Evolutionary conservation across 2,888 invertebrate species (phyloP).

Genomic region (Lasius fuliginosus): DNA sequence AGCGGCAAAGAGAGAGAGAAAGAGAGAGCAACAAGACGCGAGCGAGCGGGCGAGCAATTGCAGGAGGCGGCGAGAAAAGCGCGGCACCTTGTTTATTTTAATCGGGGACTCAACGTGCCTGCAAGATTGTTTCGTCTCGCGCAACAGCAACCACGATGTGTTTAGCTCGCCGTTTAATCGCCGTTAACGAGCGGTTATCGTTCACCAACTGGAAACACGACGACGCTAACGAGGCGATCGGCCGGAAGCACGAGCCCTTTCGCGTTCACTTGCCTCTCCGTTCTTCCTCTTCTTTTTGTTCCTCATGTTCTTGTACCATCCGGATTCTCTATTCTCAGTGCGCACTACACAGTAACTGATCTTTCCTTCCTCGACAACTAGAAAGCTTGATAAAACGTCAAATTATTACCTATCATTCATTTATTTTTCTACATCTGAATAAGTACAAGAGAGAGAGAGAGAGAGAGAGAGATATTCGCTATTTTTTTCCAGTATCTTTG

Average conservation of each 20-base stretch:
- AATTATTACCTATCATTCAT: not conserved
- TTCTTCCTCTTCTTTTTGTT: conserved; percentile 56
- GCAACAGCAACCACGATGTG: conserved; percentile 77
- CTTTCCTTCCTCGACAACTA: conserved; percentile 4
- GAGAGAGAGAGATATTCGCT: not conserved
- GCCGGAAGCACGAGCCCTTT: conserved; percentile 78
- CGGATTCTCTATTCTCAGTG: conserved; percentile 15
- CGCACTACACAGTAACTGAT: conserved; percentile 21
- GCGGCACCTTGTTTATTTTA: conserved; percentile 80
- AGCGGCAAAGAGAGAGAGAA: conserved; percentile 17
- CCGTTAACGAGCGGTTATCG: conserved; percentile 84
- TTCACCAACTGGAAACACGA: conserved; percentile 82
- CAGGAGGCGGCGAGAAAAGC: conserved; percentile 50
- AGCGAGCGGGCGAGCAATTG: conserved; percentile 38
- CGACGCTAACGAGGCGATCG: conserved; percentile 82
- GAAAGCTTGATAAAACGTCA: not conserved
- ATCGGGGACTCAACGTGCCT: conserved; percentile 77
- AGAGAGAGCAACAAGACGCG: conserved; percentile 52
- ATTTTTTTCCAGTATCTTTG: not conserved
- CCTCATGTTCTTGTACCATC: conserved; percentile 20
- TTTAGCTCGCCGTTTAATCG: conserved; percentile 84
- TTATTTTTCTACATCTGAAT: not conserved
- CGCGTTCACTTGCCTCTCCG: conserved; percentile 67
- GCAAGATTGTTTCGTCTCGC: conserved; percentile 84
- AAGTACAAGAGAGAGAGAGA: not conserved